These are phyloP conservation scores for Phyllotreta striolata DNA, from an alignment of 2,888 invertebrate genomes.

Conservation along the genomic window DNA sequence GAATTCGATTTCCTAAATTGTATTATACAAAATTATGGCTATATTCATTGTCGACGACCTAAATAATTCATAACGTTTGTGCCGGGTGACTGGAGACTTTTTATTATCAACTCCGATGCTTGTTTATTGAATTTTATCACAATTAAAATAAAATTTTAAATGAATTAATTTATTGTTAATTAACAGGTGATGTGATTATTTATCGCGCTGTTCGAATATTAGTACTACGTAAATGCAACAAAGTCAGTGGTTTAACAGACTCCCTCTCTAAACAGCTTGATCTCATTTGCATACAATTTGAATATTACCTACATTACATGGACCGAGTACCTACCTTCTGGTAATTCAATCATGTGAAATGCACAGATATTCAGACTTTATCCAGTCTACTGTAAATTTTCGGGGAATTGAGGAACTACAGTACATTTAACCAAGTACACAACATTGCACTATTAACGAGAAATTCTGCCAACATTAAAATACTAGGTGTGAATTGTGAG, in stretches of 20 bases:
- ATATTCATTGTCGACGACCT: no score
- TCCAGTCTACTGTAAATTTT: slow-evolving; percentile 21
- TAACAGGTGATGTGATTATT: neutral
- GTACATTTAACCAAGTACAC: neutral
- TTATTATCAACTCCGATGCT: no score
- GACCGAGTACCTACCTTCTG: slow-evolving; percentile 25
- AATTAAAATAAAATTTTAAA: slow-evolving; percentile 11
- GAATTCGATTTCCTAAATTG: no score
- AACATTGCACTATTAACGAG: slow-evolving; percentile 7
- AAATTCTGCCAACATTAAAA: neutral
- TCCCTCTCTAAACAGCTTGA: slow-evolving; percentile 18
- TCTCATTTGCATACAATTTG: slow-evolving; percentile 32
- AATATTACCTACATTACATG: slow-evolving; percentile 29
- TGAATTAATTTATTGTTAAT: neutral
- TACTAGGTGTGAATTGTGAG: no score
- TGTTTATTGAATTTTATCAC: neutral
- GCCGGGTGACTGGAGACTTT: no score
- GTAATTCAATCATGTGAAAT: slow-evolving; percentile 27
- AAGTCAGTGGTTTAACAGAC: slow-evolving; percentile 3
- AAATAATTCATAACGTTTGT: no score
- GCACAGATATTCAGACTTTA: slow-evolving; percentile 18
- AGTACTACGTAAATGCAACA: slow-evolving; percentile 6
- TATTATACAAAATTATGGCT: no score
- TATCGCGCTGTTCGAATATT: neutral
- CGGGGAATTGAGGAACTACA: neutral